These are phyloP conservation scores for Schizotus pectinicornis DNA, from an alignment of 2,888 invertebrate species.

Conservation along the genomic window DNA sequence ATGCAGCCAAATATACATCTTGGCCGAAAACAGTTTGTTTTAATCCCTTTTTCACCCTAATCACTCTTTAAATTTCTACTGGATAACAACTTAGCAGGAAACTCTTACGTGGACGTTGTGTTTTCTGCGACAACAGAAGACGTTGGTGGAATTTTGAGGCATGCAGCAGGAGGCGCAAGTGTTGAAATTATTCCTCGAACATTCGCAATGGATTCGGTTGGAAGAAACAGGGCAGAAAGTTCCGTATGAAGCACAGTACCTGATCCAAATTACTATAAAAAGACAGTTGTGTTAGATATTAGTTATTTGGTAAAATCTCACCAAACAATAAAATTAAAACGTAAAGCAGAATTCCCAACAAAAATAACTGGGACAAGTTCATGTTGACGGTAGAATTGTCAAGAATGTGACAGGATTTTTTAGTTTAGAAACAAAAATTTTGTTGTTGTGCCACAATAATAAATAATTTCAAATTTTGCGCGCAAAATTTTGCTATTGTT, in stretches of 20 bases:
- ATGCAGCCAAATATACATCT: not conserved
- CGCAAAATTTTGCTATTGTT: too few species aligned
- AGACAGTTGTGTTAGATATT: not conserved
- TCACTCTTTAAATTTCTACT: too few species aligned
- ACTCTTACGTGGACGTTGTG: constrained; percentile 33
- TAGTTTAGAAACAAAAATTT: too few species aligned
- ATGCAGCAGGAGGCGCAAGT: constrained; percentile 21
- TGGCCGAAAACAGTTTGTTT: not conserved
- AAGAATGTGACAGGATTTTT: too few species aligned
- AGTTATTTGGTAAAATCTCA: not conserved
- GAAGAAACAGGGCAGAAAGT: constrained; percentile 26
- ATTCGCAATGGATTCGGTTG: constrained; percentile 18
- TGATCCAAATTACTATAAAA: constrained; percentile 10
- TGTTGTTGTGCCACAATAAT: too few species aligned
- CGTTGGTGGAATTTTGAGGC: constrained; percentile 7
- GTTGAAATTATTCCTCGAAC: not conserved
- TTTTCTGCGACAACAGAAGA: constrained; percentile 24
- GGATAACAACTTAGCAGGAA: constrained; percentile 5
- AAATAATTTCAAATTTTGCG: too few species aligned
- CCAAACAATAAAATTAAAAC: constrained; percentile 11
- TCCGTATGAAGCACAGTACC: not conserved
- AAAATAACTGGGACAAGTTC: not conserved
- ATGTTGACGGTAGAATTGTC: too few species aligned
- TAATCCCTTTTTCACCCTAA: too few species aligned
- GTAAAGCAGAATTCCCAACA: constrained; percentile 19